A percentile compares a stretch with the other conserved stretches of the same genome.
Conservation (phyloP, 2,888 invertebrate genomes). For the Caenorhabditis doughertyi region DNA sequence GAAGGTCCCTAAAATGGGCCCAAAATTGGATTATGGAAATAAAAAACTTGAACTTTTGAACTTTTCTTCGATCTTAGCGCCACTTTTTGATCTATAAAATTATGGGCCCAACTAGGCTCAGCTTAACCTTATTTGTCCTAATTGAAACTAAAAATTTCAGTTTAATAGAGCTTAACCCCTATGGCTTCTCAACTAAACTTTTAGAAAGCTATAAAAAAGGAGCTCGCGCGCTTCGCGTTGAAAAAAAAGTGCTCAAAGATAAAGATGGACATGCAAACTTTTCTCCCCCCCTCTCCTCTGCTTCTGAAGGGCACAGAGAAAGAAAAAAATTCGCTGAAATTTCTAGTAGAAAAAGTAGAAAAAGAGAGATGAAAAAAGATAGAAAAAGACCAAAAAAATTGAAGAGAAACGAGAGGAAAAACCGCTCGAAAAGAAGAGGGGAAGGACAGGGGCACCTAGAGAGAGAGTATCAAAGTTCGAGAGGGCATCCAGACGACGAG, state of each 20-base stretch:
- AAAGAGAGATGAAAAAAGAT: neutral
- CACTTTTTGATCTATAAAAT: no score
- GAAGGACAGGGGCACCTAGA: neutral
- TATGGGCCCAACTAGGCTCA: no score
- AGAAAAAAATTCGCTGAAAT: slow-evolving; percentile 29
- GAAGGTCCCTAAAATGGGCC: no score
- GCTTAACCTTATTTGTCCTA: no score
- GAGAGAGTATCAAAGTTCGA: neutral
- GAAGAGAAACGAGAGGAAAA: neutral
- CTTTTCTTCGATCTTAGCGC: no score
- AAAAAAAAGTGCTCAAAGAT: slow-evolving; percentile 20
- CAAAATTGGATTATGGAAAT: neutral
- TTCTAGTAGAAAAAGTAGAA: slow-evolving; percentile 1
- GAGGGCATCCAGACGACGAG: neutral
- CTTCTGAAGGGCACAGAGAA: neutral
- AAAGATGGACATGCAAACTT: slow-evolving; percentile 33
- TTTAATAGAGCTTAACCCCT: no score
- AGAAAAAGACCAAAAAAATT: slow-evolving; percentile 1
- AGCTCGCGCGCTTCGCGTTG: neutral
- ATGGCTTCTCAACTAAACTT: neutral
- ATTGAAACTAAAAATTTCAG: no score
- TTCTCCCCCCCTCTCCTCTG: neutral
- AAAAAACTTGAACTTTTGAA: neutral
- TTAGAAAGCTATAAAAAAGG: neutral
- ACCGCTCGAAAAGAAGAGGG: neutral